Evolutionary conservation across 2,113 vertebrate genomes (phyloP), one percentile per base, ranked within the genome.

Genomic region (Platycercus adscitus): DNA sequence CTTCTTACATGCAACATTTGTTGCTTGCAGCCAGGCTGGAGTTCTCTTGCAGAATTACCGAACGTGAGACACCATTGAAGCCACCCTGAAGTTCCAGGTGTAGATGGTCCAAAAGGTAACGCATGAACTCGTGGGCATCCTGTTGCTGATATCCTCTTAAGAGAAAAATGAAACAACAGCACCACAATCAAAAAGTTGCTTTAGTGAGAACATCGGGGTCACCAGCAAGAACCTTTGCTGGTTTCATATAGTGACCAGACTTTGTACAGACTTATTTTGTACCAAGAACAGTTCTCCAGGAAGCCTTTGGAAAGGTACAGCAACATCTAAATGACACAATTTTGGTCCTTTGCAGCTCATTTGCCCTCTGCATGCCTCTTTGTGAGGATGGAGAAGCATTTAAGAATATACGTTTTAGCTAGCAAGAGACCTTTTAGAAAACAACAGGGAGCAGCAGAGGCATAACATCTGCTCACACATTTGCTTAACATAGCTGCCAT

Each of bases 101-200:
- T n/a, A 99, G 99, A 82, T 99, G 99, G 96, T 99, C 99, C 97
- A 99, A 92, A 80, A 99, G 98, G 97, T 99, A 99, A 23, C 99
- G 99, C 99, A 99, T 99, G 95, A 99, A 99, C 94, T 99, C 99
- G 3, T 99, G 99, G 79, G 99, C 99, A 37, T 99, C 99, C 97
- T 99, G 99, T 91, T 99, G 99, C 97, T 99, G 99, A 94, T 99
- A 99, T 13, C 99, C 99, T 98, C 99, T 99, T 88, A n/a, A 92
- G 24, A 96, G 25, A 86, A 77, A 93, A 93, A 97, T 41, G 25
- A 81, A 73, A 87, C 47, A 81, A 46, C 7, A 29, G 16, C 72
- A 70, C 94, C n/a, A 81, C 24, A 23, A 31, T 87, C 78, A 95
- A 31, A n/a, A n/a, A 44, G 37, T 11, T 68, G 28, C n/a, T 87